Evolutionary conservation across 35 echinoderm and acorn worm species (phyloP).

Genomic region (Heliocidaris tuberculata): DNA sequence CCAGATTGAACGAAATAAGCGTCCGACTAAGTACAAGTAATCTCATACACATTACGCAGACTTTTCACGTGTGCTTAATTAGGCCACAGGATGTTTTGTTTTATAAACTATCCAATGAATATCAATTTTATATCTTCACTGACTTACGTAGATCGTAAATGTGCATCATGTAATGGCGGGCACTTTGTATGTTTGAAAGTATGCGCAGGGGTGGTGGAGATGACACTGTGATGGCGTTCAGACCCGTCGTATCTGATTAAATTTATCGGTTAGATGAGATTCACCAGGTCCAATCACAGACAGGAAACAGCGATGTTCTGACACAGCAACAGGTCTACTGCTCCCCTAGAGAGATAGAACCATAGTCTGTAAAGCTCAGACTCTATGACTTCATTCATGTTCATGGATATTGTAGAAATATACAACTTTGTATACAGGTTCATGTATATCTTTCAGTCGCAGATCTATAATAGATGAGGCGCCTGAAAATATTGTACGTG

Average conservation of each 20-base stretch:
- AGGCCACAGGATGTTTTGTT: no score
- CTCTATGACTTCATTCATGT: neutral
- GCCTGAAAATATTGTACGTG: no score
- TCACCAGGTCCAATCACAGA: neutral
- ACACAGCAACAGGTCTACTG: constrained; percentile 8
- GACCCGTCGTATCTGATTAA: neutral
- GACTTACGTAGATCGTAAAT: neutral
- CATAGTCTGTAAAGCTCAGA: neutral
- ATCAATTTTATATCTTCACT: no score
- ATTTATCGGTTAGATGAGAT: neutral
- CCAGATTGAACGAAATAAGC: no score
- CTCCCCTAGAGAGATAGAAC: neutral
- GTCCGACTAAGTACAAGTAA: no score
- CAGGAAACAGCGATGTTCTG: neutral
- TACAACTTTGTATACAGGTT: no score
- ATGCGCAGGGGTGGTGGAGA: neutral
- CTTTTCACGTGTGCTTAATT: no score
- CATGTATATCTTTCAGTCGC: no score
- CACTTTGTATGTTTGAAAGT: neutral
- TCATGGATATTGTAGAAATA: no score
- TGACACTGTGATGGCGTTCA: neutral
- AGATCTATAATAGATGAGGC: no score
- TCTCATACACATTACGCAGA: no score
- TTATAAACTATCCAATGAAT: no score
- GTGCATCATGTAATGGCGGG: neutral